A percentile compares a stretch with the other conserved stretches of the same genome.
phyloP scores from a whole-genome alignment of 2,797 vertebrate species.

The Sebastes umbrosus region DNA sequence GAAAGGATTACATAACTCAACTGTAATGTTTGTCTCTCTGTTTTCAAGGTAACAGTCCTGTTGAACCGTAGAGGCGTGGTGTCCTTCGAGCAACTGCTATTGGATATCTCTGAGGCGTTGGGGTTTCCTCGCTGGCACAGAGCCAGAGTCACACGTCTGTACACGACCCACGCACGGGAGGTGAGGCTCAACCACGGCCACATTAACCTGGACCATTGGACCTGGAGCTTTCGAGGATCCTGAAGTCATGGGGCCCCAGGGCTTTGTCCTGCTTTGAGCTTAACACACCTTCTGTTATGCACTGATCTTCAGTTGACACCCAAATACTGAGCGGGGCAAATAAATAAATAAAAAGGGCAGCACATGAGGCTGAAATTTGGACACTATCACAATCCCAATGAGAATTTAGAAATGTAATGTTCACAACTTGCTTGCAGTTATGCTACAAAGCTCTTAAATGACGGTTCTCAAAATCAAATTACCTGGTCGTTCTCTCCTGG shows the following conservation, averaged over 20 bases:
- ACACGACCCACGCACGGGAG: constrained; percentile 90
- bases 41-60: constrained; percentile 82
- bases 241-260: not conserved
- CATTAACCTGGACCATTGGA: not conserved
- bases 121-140: constrained; percentile 94
- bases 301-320: not conserved
- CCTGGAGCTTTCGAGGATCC: not conserved
- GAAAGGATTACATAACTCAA: not conserved
- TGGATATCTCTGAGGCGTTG: constrained; percentile 94
- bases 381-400: not conserved
- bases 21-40: not conserved
- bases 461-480: not conserved
- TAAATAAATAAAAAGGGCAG: not conserved
- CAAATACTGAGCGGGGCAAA: not conserved
- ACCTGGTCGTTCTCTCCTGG: not conserved
- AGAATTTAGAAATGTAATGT: not conserved
- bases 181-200: constrained; percentile 68
- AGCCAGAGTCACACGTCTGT: constrained; percentile 90
- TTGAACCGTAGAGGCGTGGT: constrained; percentile 92
- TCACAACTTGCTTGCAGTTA: not conserved
- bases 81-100: constrained; percentile 92
- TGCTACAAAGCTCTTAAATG: not conserved
- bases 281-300: not conserved
- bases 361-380: not conserved
- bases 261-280: not conserved